Percentiles rank a stretch among this genome's conserved stretches.
These are phyloP conservation scores for Noctua janthina DNA, from an alignment of 2,888 invertebrate species.

Conservation along the genomic window DNA sequence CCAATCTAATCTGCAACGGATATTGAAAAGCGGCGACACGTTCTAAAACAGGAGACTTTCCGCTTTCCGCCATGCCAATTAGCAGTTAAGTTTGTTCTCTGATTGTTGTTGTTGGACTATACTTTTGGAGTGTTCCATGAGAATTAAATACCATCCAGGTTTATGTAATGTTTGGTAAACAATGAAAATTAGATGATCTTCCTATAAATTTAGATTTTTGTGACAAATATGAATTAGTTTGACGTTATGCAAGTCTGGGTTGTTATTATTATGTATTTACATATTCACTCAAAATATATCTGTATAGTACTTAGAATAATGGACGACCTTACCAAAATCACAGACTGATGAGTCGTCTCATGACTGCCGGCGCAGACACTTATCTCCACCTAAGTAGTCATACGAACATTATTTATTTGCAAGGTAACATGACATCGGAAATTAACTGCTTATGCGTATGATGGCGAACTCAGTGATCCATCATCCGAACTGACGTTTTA, in stretches of 20 bases:
- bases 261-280: not conserved
- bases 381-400: slow-evolving; percentile 49
- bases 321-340: slow-evolving; percentile 49
- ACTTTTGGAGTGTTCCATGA: not conserved
- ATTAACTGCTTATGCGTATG: slow-evolving; percentile 68
- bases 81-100: slow-evolving; percentile 1
- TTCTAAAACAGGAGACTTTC: slow-evolving; percentile 22
- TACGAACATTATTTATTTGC: slow-evolving; percentile 65
- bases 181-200: not conserved
- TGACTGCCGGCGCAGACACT: slow-evolving; percentile 40
- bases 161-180: not conserved
- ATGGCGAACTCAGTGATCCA: slow-evolving; percentile 73
- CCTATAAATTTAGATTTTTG: not conserved
- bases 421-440: slow-evolving; percentile 68
- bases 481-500: slow-evolving; percentile 73
- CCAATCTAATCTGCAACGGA: slow-evolving; percentile 25
- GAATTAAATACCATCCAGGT: not conserved
- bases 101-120: no score
- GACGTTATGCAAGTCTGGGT: not conserved
- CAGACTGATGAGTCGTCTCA: slow-evolving; percentile 51
- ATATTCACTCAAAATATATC: not conserved
- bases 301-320: slow-evolving; percentile 30
- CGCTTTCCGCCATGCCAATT: slow-evolving; percentile 11
- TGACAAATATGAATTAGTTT: not conserved
- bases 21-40: slow-evolving; percentile 27